Percentiles rank a stretch among this genome's conserved stretches.
These are phyloP conservation scores for Hiodon tergisus DNA, from an alignment of 2,113 vertebrate genomes.

Conservation along the genomic window DNA sequence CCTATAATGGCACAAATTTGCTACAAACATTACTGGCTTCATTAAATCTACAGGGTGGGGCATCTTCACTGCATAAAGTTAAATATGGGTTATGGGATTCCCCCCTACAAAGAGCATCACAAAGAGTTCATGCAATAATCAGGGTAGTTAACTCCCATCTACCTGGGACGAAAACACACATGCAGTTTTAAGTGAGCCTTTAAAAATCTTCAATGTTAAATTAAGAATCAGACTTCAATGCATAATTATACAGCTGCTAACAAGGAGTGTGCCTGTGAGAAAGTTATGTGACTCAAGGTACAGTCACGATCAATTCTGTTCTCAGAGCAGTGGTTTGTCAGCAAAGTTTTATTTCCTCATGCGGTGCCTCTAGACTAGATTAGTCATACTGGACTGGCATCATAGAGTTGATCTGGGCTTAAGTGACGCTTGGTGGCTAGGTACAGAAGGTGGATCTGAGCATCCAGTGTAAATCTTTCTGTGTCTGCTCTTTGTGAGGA, in stretches of 20 bases:
- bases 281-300: background rate
- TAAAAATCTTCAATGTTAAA: background rate
- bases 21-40: too few species aligned
- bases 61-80: too few species aligned
- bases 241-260: background rate
- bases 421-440: background rate
- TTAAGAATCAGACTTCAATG: background rate
- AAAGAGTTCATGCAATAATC: too few species aligned
- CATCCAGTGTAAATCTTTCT: background rate
- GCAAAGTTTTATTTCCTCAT: background rate
- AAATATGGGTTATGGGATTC: too few species aligned
- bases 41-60: too few species aligned
- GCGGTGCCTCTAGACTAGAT: background rate
- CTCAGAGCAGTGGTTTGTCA: background rate
- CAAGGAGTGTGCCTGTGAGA: background rate
- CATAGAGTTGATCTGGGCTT: background rate
- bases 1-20: too few species aligned
- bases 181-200: background rate
- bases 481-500: background rate
- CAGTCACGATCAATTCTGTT: background rate
- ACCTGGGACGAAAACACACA: too few species aligned
- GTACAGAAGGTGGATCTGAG: background rate
- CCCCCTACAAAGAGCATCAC: too few species aligned
- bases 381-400: background rate
- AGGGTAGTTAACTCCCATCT: too few species aligned